Evolutionary conservation across 2,888 invertebrate species (phyloP), one percentile per base, ranked within the genome.

Genomic region (Pammene aurita): DNA sequence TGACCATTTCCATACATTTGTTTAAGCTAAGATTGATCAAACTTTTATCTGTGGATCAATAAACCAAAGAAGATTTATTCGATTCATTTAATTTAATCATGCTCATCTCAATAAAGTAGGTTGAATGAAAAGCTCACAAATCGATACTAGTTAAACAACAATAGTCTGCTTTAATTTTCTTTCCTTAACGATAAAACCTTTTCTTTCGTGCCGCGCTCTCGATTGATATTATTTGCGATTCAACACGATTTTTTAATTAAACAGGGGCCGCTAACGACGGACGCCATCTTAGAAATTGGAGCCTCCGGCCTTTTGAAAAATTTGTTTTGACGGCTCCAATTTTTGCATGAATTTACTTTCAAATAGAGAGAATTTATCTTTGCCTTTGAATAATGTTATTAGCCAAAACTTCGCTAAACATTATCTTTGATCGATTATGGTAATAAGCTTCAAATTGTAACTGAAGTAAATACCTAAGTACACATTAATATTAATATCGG

Each of bases 231-330:
- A 91, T 92, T 92, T 90, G 87, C 73, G 81, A 86, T 83, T 83
- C 82, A 86, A 89, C 92, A 92, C 92, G 92, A 88, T 90, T 92
- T 92, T 91, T 92, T 88, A 88, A 90, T 90, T 89, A 89, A 76
- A 77, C 77, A 74, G 76, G 26, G 76, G 67, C 66, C 64, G 66
- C 80, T 82, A 83, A 82, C 79, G 83, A 81, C 73, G 77, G 70
- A 67, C 56, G 70, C 72, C 72, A 72, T 73, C 72, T 75, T 74
- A 42, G 58, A 41, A 62, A 42, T 54, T 18, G 18, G 52, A 58
- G 58, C 58, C 58, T 5, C 6, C 35, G 58, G 54, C 26, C 34
- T 52, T 64, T 54, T 38, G 50, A 50, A 68, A 69, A 69, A 65
- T 41, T 65, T 54, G 52, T 54, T 64, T 69, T 60, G 68, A 64